phyloP scores from a whole-genome alignment of 1,140 invertebrate genomes.

The Drosophila varians region DNA sequence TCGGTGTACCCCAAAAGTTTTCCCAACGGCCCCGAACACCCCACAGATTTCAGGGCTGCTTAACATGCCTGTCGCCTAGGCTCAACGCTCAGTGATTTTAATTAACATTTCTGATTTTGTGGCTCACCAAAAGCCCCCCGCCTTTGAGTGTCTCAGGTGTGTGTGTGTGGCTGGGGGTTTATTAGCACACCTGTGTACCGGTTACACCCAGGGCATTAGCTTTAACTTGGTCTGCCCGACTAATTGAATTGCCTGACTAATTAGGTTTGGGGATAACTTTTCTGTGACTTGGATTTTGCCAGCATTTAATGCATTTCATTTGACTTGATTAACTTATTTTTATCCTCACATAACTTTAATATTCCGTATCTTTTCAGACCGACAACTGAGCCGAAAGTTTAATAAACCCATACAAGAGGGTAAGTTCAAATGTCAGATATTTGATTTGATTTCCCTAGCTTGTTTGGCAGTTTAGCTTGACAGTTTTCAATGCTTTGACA shows the following conservation, averaged over 20 bases:
- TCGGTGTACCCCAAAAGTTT: constrained; percentile 11
- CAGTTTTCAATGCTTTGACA: too few relatives aligned
- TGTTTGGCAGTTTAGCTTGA: too few relatives aligned
- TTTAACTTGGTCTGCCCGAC: constrained; percentile 45
- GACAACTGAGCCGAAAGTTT: constrained; percentile 16
- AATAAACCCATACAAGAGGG: constrained; percentile 41
- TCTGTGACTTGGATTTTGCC: constrained; percentile 57
- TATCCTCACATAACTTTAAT: constrained; percentile 32
- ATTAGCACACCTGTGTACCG: constrained; percentile 66
- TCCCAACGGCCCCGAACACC: constrained; percentile 17
- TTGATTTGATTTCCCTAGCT: constrained; percentile 1
- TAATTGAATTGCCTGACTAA: constrained; percentile 78
- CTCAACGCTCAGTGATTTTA: constrained; percentile 73
- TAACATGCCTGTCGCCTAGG: constrained; percentile 48
- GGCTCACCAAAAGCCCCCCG: constrained; percentile 33
- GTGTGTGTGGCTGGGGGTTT: constrained; percentile 25
- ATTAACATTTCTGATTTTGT: constrained; percentile 81
- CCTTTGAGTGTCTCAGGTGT: constrained; percentile 6
- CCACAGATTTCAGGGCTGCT: constrained; percentile 47
- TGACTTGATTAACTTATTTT: constrained; percentile 52
- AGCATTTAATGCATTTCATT: constrained; percentile 48
- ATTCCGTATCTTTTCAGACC: constrained; percentile 38
- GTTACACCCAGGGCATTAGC: constrained; percentile 38
- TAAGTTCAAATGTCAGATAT: constrained; percentile 40
- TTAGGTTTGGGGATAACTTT: constrained; percentile 58